These are phyloP conservation scores for Theodoxus fluviatilis DNA, from an alignment of 2,888 invertebrate genomes.

Conservation along the genomic window DNA sequence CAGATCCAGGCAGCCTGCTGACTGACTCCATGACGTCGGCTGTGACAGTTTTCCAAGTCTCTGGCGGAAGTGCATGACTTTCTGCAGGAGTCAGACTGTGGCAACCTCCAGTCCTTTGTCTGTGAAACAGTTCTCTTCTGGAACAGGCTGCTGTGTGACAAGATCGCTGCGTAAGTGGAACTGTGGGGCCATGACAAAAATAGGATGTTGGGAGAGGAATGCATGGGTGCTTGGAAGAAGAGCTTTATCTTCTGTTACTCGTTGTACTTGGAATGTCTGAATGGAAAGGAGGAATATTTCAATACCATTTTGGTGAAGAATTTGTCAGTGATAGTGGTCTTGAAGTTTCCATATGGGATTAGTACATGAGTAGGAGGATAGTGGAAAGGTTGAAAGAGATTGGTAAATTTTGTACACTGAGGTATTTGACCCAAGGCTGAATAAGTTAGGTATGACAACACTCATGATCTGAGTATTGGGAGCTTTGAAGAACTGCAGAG, in stretches of 20 bases:
- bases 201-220: neutral
- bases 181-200: neutral
- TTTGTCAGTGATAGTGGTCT: neutral
- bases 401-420: too few relatives aligned
- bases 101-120: slow-evolving; percentile 71
- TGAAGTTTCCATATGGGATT: too few relatives aligned
- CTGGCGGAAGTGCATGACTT: slow-evolving; percentile 66
- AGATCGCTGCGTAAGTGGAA: slow-evolving; percentile 74
- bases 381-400: too few relatives aligned
- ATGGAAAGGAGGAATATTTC: neutral
- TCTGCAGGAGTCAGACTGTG: slow-evolving; percentile 67
- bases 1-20: slow-evolving; percentile 59
- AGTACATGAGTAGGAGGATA: too few relatives aligned
- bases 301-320: neutral
- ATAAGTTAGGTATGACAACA: too few relatives aligned
- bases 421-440: too few relatives aligned
- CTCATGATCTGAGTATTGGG: too few relatives aligned
- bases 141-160: slow-evolving; percentile 82
- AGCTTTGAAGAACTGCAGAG: too few relatives aligned
- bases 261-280: neutral
- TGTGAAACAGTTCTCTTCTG: slow-evolving; percentile 80
- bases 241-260: neutral
- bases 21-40: slow-evolving; percentile 53
- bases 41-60: slow-evolving; percentile 54
- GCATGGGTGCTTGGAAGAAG: too few relatives aligned